phyloP scores from a whole-genome alignment of 1,140 invertebrate species.

The Drosophila sucinea region DNA sequence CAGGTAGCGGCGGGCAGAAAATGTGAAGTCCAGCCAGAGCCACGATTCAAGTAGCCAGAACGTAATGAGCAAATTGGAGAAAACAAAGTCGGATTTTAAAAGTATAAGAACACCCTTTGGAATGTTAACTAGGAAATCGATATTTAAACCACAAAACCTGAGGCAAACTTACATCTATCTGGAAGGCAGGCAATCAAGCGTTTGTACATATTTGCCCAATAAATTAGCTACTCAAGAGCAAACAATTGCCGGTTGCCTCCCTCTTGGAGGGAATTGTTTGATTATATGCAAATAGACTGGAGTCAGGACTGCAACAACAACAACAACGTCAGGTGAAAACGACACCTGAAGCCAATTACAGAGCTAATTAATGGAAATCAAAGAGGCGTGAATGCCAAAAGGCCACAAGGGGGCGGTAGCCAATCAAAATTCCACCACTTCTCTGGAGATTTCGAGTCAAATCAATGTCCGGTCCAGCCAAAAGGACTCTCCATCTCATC shows the following conservation, averaged over 20 bases:
- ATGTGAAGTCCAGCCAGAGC: neutral
- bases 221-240: constrained; percentile 55
- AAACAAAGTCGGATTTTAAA: neutral
- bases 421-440: constrained; percentile 16
- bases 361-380: constrained; percentile 65
- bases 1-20: neutral
- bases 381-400: constrained; percentile 28
- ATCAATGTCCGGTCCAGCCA: constrained; percentile 62
- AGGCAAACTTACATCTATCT: constrained; percentile 5
- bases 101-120: neutral
- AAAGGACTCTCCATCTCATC: constrained; percentile 10
- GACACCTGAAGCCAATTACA: constrained; percentile 60
- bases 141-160: constrained; percentile 8
- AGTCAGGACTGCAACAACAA: constrained; percentile 38
- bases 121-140: neutral
- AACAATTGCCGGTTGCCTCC: constrained; percentile 30
- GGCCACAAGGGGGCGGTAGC: constrained; percentile 17
- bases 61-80: neutral
- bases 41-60: neutral
- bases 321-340: constrained; percentile 22
- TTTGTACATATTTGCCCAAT: constrained; percentile 55
- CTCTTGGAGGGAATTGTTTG: constrained; percentile 26
- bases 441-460: constrained; percentile 36
- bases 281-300: constrained; percentile 55
- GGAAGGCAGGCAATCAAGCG: constrained; percentile 26